These are phyloP conservation scores for Lasius platythorax DNA, from an alignment of 2,888 invertebrate genomes.

Conservation along the genomic window DNA sequence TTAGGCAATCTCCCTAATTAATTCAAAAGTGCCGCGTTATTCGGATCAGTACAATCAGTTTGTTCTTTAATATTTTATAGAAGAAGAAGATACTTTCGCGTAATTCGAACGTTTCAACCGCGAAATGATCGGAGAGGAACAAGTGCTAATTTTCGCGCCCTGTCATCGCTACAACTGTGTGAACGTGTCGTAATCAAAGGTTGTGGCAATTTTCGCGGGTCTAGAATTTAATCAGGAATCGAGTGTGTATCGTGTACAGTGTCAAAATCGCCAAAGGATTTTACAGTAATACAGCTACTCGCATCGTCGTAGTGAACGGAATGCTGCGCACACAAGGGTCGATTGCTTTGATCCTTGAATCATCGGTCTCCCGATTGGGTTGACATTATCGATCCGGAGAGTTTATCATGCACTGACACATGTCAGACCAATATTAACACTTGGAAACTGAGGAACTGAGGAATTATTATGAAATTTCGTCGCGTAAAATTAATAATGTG, in stretches of 20 bases:
- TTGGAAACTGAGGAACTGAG: neutral
- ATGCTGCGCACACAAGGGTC: conserved; percentile 4
- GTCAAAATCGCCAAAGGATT: neutral
- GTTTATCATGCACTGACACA: neutral
- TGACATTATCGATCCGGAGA: conserved; percentile 21
- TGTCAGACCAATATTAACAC: neutral
- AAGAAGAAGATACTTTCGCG: neutral
- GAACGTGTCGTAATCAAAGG: neutral
- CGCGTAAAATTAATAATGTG: neutral
- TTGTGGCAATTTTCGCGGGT: neutral
- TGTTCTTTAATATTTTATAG: neutral
- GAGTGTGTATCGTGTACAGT: too few species aligned
- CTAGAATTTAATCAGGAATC: neutral
- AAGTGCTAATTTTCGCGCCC: neutral
- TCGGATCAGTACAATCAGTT: neutral
- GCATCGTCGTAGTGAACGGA: neutral
- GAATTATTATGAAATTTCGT: neutral
- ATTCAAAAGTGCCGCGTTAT: neutral
- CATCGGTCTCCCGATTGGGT: conserved; percentile 6
- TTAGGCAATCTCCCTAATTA: neutral
- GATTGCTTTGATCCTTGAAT: conserved; percentile 35
- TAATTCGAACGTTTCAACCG: neutral
- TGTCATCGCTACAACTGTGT: neutral
- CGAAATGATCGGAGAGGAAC: neutral
- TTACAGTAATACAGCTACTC: conserved; percentile 1